Evolutionary conservation across 1,140 invertebrate genomes (phyloP), one percentile per base, ranked within the genome.

Genomic region (Acyrthosiphon pisum): DNA sequence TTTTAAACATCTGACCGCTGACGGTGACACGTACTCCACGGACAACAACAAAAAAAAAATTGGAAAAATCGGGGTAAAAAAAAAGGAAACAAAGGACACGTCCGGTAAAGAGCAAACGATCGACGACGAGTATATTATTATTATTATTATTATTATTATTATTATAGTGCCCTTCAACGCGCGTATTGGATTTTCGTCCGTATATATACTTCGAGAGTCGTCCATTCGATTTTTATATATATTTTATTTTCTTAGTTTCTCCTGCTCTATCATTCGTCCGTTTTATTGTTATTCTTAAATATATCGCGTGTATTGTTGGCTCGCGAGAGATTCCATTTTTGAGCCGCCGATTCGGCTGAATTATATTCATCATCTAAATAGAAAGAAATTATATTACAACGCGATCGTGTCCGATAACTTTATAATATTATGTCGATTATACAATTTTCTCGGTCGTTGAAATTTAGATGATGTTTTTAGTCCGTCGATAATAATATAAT

Each of bases 1-100:
- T 91, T 53, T 23, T 53, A 22, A 91, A 83, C 90, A 41, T 92
- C 26, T 93, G 91, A 93, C 91, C 91, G 91, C 91, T 93, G 91
- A 93, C 46, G 46, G 81, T 93, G 91, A 93, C 91, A 93, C 81
- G 91, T 93, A 93, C 91, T 93, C 81, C 46, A 93, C 18, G 89
- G 53, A 90, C 56, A 23, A 44, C 41, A 90, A 68, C 41, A 90
- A 56, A 89, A 90, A 90, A 90, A 90, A n/a, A 56, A 48, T 41
- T 56, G 53, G 20, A 90, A 90, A 90, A 41, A 60, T 7, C 35
- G 18, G 35, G 35, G 26, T 44, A 68, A 90, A 53, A 68, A 90
- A 53, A 68, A 90, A 90, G 89, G 89, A 68, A 60, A 90, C 56
- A 89, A 89, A 89, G 88, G 89, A 60, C 35, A 60, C 89, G 89